Conservation (phyloP, 2,888 invertebrate genomes). For the Cantharis rufa region DNA sequence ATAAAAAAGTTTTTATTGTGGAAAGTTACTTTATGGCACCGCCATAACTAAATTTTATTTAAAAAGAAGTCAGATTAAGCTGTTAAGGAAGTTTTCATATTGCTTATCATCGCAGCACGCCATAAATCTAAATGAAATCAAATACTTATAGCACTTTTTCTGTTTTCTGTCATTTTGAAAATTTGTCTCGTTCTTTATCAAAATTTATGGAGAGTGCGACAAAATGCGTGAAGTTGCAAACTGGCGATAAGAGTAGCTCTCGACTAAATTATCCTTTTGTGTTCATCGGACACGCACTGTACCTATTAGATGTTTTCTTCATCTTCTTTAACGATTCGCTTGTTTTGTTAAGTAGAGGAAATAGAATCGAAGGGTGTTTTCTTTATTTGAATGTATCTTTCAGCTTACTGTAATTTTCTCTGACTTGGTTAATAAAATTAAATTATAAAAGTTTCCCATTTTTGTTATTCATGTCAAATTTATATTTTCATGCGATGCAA, state of each 20-base stretch:
- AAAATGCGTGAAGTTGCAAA: conserved; percentile 18
- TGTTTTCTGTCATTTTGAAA: conserved; percentile 10
- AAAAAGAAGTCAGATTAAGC: neutral
- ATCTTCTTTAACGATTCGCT: neutral
- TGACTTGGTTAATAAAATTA: neutral
- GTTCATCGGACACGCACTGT: conserved; percentile 1
- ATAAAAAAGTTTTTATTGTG: neutral
- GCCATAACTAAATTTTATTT: neutral
- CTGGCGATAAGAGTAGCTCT: conserved; percentile 4
- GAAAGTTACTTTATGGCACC: neutral
- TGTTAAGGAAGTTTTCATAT: neutral
- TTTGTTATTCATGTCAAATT: neutral
- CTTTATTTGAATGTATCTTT: neutral
- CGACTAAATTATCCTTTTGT: conserved; percentile 5
- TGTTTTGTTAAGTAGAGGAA: neutral
- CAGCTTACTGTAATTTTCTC: neutral
- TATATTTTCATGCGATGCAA: neutral
- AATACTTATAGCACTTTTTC: neutral
- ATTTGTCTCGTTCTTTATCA: conserved; percentile 9
- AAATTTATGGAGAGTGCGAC: conserved; percentile 18
- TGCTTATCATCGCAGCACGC: neutral
- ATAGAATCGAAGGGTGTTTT: neutral
- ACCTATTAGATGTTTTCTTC: neutral
- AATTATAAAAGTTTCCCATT: neutral
- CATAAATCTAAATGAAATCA: neutral